Evolutionary conservation across 2,888 invertebrate species (phyloP).

Genomic region (Meloe dianella): DNA sequence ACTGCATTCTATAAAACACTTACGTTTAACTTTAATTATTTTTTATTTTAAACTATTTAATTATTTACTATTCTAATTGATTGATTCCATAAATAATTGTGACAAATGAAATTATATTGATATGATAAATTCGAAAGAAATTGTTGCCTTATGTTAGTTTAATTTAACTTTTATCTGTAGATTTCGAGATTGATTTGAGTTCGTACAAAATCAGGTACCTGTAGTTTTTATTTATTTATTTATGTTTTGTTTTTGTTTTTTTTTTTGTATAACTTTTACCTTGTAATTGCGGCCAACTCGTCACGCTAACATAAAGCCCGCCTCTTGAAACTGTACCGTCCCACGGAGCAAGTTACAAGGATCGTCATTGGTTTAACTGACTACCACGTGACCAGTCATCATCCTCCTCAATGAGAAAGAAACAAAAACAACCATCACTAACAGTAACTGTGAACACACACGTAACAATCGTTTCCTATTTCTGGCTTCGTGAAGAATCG

Average conservation of each 20-base stretch:
- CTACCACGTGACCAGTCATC: constrained; percentile 60
- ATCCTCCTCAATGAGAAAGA: constrained; percentile 60
- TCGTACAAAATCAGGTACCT: constrained; percentile 36
- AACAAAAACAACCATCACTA: constrained; percentile 62
- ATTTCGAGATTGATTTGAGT: constrained; percentile 40
- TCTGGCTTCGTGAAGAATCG: constrained; percentile 53
- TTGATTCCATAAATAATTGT: neutral
- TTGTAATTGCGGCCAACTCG: constrained; percentile 57
- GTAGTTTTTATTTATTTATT: neutral
- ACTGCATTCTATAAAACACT: constrained; percentile 16
- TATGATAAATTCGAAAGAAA: neutral
- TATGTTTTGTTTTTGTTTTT: constrained; percentile 13
- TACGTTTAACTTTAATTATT: constrained; percentile 9
- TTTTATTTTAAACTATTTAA: no score
- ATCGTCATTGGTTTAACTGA: constrained; percentile 52
- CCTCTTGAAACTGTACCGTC: constrained; percentile 54
- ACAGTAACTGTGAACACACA: constrained; percentile 59
- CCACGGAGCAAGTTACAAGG: constrained; percentile 60
- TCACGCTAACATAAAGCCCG: constrained; percentile 56
- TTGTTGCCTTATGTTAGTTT: neutral
- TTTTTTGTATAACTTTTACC: constrained; percentile 53
- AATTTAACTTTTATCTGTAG: constrained; percentile 31
- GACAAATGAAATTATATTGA: neutral
- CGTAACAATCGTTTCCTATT: constrained; percentile 60
- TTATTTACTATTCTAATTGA: no score